Conservation (phyloP, 2,797 vertebrate genomes). For the Clarias platycephalus region DNA sequence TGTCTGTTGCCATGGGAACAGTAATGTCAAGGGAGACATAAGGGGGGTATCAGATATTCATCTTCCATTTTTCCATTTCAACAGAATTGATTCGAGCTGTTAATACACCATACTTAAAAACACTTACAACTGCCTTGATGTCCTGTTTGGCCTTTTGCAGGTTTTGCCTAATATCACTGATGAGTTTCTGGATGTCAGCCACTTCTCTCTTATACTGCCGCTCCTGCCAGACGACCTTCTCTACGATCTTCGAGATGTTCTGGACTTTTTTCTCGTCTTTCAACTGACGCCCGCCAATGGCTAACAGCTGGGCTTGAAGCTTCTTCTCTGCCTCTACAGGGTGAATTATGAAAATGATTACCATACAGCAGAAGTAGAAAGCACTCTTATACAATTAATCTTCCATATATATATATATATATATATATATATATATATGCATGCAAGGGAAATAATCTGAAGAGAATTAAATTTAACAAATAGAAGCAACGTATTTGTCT, state of each 20-base stretch:
- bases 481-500: neutral
- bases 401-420: too few relatives aligned
- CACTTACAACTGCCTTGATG: constrained; percentile 71
- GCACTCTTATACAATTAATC: too few relatives aligned
- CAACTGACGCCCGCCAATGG: constrained; percentile 69
- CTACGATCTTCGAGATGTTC: constrained; percentile 56
- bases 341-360: neutral
- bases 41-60: neutral
- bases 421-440: too few relatives aligned
- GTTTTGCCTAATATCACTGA: constrained; percentile 69
- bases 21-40: neutral
- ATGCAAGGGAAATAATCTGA: too few relatives aligned
- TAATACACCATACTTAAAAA: neutral
- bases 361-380: neutral
- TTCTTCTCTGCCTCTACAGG: constrained; percentile 70
- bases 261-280: constrained; percentile 67
- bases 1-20: neutral
- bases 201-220: constrained; percentile 68
- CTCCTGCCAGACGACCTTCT: constrained; percentile 60
- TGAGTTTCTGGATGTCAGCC: constrained; percentile 66
- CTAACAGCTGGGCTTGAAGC: constrained; percentile 71
- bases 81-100: neutral
- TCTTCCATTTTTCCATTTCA: neutral
- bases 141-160: constrained; percentile 67
- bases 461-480: too few relatives aligned